Evolutionary conservation across 2,797 vertebrate genomes (phyloP).

Genomic region (Galagoides demidoff): DNA sequence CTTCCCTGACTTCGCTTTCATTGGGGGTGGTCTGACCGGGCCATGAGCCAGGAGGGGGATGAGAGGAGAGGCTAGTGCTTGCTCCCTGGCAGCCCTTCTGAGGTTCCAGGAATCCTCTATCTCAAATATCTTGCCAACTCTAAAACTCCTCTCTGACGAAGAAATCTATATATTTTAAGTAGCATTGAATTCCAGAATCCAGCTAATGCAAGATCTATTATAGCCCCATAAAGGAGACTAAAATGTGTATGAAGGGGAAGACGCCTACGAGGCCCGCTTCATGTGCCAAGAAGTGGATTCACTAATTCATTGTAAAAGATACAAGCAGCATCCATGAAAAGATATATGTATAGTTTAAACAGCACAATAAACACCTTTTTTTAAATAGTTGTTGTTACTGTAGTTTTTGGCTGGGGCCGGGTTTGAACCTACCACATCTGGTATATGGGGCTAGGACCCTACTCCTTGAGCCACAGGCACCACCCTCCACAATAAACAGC

Average conservation of each 20-base stretch:
- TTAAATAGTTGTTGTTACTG: no score
- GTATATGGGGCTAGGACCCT: no score
- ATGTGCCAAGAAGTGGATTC: not conserved
- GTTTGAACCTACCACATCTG: no score
- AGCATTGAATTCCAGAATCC: constrained; percentile 49
- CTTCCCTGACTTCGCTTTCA: not conserved
- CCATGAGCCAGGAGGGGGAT: not conserved
- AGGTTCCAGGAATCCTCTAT: constrained; percentile 51
- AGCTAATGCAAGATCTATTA: not conserved
- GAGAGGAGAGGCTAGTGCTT: not conserved
- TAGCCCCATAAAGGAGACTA: not conserved
- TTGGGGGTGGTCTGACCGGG: not conserved
- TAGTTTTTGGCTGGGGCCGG: no score
- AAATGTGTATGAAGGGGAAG: not conserved
- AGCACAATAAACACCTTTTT: not conserved
- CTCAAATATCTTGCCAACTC: constrained; percentile 35
- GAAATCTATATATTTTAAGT: constrained; percentile 43
- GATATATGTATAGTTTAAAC: not conserved
- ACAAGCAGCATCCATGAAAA: not conserved
- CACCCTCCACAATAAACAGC: not conserved
- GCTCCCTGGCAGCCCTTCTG: not conserved
- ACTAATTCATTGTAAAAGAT: not conserved
- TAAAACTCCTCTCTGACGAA: constrained; percentile 2
- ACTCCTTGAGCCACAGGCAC: no score
- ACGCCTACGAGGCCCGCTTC: not conserved